These are phyloP conservation scores for Stenurella melanura DNA, from an alignment of 2,888 invertebrate genomes.

Conservation along the genomic window DNA sequence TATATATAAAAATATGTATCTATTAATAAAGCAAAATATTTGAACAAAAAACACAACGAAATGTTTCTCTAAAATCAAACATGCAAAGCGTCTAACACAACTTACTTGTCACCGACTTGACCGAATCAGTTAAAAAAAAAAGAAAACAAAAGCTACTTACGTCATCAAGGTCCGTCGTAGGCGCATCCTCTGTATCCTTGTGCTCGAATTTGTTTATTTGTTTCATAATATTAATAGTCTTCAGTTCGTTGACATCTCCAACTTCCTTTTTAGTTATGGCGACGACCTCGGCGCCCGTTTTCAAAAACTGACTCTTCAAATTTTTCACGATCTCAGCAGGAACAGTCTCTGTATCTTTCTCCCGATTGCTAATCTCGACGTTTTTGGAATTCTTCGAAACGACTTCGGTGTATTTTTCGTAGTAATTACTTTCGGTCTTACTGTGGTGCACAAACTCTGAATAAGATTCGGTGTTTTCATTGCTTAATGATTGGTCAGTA, in stretches of 20 bases:
- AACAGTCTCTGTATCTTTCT: constrained; percentile 64
- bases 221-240: constrained; percentile 68
- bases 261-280: constrained; percentile 58
- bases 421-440: constrained; percentile 61
- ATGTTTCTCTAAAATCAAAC: neutral
- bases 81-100: constrained; percentile 39
- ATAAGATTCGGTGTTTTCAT: constrained; percentile 54
- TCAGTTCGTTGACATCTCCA: constrained; percentile 61
- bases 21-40: neutral
- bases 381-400: constrained; percentile 56
- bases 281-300: constrained; percentile 60
- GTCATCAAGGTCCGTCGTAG: constrained; percentile 52
- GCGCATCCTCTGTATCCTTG: constrained; percentile 56
- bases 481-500: constrained; percentile 15
- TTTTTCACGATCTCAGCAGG: constrained; percentile 64
- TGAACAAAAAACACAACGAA: neutral
- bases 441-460: constrained; percentile 62
- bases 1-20: too few species aligned
- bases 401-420: constrained; percentile 62
- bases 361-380: constrained; percentile 55
- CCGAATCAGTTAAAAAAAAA: neutral
- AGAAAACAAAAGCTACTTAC: constrained; percentile 57
- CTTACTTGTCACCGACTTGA: constrained; percentile 37
- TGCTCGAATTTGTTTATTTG: constrained; percentile 71
- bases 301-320: constrained; percentile 66